Evolutionary conservation across 2,113 vertebrate genomes (phyloP).

Genomic region (Turnix velox): DNA sequence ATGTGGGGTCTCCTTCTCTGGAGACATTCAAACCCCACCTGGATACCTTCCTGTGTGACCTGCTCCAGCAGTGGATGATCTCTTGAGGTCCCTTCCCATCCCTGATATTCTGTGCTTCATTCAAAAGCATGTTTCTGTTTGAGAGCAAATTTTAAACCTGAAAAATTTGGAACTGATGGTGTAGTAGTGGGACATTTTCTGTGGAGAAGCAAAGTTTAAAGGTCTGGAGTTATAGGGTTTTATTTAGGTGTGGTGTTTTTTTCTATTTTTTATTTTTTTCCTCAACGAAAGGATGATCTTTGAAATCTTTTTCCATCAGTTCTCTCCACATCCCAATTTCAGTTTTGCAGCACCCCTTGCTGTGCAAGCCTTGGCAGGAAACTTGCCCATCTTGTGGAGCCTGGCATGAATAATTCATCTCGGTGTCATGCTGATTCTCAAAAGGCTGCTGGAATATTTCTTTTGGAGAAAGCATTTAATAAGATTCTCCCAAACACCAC

Average conservation of each 20-base stretch:
- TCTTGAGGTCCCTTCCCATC: too few relatives aligned
- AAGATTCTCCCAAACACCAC: conserved; percentile 61
- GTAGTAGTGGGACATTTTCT: neutral
- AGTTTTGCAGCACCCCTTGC: conserved; percentile 68
- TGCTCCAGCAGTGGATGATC: too few relatives aligned
- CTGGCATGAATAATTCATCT: conserved; percentile 76
- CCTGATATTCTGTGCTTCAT: too few relatives aligned
- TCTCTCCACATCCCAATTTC: conserved; percentile 65
- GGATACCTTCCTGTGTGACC: too few relatives aligned
- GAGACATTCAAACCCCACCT: too few relatives aligned
- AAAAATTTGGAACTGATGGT: neutral
- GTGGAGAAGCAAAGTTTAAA: conserved; percentile 38
- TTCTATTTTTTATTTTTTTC: too few relatives aligned
- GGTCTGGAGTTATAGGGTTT: neutral
- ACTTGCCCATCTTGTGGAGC: conserved; percentile 70
- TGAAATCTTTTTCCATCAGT: conserved; percentile 63
- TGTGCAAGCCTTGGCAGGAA: conserved; percentile 73
- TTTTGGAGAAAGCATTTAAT: conserved; percentile 70
- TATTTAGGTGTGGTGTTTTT: too few relatives aligned
- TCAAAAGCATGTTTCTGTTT: neutral
- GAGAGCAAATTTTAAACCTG: neutral
- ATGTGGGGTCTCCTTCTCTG: too few relatives aligned
- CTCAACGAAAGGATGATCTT: conserved; percentile 55
- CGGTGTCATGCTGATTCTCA: conserved; percentile 69
- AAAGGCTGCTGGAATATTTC: conserved; percentile 62